Conservation (phyloP, 35 echinoderm and acorn worm genomes). For the Lytechinus pictus region DNA sequence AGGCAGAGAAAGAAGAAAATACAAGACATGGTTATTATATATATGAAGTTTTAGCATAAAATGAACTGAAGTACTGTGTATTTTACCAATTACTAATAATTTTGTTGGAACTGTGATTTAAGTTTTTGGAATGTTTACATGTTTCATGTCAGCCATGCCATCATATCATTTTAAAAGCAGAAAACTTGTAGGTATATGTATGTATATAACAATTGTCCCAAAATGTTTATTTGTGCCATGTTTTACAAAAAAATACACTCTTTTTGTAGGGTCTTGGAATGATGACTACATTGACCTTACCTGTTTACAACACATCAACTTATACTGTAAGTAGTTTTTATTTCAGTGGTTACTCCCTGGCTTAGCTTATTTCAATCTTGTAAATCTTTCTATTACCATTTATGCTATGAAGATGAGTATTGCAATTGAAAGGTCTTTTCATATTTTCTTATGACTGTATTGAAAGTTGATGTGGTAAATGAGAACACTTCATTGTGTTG, state of each 20-base stretch:
- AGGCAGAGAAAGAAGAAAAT: too few species aligned
- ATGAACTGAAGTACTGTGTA: too few species aligned
- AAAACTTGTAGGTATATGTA: neutral
- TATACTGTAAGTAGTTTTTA: conserved; percentile 62
- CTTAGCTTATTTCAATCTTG: neutral
- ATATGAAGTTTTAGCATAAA: too few species aligned
- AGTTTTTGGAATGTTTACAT: too few species aligned
- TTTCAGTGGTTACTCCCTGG: neutral
- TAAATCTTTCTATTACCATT: neutral
- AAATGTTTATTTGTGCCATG: neutral
- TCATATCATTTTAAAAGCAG: neutral
- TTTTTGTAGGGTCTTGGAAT: conserved; percentile 88
- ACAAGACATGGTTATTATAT: too few species aligned
- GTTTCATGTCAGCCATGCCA: too few species aligned
- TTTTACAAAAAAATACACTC: neutral
- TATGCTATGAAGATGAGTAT: neutral
- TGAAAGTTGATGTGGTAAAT: too few species aligned
- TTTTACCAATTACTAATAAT: too few species aligned
- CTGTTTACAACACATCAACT: conserved; percentile 85
- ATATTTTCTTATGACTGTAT: too few species aligned
- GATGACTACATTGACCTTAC: conserved; percentile 96
- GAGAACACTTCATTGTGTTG: too few species aligned
- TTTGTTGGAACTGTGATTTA: too few species aligned
- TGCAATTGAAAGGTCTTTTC: too few species aligned
- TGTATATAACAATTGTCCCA: neutral